phyloP scores from a whole-genome alignment of 1,140 invertebrate species.

The Trichonephila clavata region DNA sequence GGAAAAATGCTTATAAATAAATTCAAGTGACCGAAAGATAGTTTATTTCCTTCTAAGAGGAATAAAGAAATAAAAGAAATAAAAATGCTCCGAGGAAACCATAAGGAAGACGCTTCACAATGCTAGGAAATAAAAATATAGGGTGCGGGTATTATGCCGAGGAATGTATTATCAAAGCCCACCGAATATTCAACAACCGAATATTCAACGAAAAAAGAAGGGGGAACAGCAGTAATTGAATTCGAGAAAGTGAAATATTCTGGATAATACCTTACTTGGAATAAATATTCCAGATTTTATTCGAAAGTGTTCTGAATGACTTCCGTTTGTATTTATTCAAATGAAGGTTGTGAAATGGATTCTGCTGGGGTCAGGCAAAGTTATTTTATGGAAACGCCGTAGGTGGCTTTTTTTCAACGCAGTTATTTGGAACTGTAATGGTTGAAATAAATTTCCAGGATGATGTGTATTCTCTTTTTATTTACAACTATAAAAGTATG shows the following conservation, averaged over 20 bases:
- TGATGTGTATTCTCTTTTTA: not conserved
- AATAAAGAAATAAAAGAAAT: not conserved
- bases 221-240: not conserved
- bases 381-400: not conserved
- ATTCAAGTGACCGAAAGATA: not conserved
- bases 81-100: not conserved
- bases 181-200: constrained; percentile 7
- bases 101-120: constrained; percentile 53
- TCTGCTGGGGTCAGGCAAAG: constrained; percentile 20
- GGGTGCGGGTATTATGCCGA: not conserved
- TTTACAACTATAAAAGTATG: constrained; percentile 7
- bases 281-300: constrained; percentile 31
- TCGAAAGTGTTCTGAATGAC: constrained; percentile 6
- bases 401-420: not conserved
- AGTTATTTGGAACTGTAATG: not conserved
- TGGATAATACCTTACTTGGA: not conserved
- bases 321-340: constrained; percentile 66
- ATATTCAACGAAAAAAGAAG: not conserved
- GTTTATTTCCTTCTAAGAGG: not conserved
- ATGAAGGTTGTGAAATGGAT: constrained; percentile 47
- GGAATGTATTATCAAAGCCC: constrained; percentile 23
- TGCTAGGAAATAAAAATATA: constrained; percentile 27
- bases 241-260: constrained; percentile 29
- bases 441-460: not conserved
- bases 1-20: constrained; percentile 51